Evolutionary conservation across 2,888 invertebrate species (phyloP).

Genomic region (Pteria penguin): DNA sequence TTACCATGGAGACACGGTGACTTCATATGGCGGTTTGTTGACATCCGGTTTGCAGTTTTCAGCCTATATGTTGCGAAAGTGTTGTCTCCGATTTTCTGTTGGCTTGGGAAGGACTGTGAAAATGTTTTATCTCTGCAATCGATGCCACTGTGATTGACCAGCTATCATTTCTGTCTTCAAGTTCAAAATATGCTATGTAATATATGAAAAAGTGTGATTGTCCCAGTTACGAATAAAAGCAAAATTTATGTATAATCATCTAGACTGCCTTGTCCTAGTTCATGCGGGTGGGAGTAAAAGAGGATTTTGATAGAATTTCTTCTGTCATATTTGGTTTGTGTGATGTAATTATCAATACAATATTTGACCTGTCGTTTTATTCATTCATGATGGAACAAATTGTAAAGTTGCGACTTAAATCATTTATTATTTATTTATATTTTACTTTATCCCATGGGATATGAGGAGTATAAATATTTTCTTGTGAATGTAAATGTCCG

Average conservation of each 20-base stretch:
- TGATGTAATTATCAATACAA: background rate
- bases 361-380: slow-evolving; percentile 31
- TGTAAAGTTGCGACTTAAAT: slow-evolving; percentile 20
- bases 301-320: too few species aligned
- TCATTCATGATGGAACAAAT: slow-evolving; percentile 42
- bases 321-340: background rate
- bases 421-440: slow-evolving; percentile 3
- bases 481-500: slow-evolving; percentile 33
- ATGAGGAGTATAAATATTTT: slow-evolving; percentile 22
- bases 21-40: slow-evolving; percentile 3
- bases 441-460: slow-evolving; percentile 25
- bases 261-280: background rate
- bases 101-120: slow-evolving; percentile 40
- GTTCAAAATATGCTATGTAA: too few species aligned
- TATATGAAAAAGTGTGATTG: background rate
- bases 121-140: slow-evolving; percentile 3
- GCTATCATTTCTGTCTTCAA: slow-evolving; percentile 31
- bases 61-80: slow-evolving; percentile 21
- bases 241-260: background rate
- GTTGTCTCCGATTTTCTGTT: slow-evolving; percentile 41
- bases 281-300: background rate
- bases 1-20: slow-evolving; percentile 29
- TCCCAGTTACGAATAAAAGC: background rate
- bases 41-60: slow-evolving; percentile 22
- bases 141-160: slow-evolving; percentile 64